Base-by-base conservation (phyloP, 2,797 vertebrate genomes). In the Sarcophilus harrisii region DNA sequence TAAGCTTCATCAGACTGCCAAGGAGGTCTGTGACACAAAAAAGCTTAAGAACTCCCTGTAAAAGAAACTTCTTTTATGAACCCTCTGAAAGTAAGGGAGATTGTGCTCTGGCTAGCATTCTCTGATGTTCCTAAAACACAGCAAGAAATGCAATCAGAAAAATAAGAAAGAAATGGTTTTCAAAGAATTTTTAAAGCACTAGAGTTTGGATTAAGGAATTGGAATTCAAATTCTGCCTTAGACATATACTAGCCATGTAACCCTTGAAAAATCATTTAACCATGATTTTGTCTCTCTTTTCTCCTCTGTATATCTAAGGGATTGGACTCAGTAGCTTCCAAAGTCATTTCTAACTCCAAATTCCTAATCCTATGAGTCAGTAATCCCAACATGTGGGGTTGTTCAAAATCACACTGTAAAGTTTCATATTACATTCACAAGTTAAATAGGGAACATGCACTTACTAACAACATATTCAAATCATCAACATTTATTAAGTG, bases 101-200 rank as follows among this genome's bases (percentile, higher is more conserved):
- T 93, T 92, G 96, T 58, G 59, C 73, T 49, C 18, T 96, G 94
- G 93, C 59, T 55, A 0, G 29, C 45, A 91, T 3, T 57, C 96
- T 92, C 92, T 8, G 0, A 32, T 94, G 87, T 94, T 96, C 93
- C 24, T 87, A 90, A 49, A 93, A 57, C 14, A 92, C 49, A 57
- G 10, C 94, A 90, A 29, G 90, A 93, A 66, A 62, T 94, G 18
- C 21, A 49, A 87, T 92, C 73, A 58, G 92, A n/a, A 58, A 95
- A 45, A 54, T 62, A 90, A 81, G 12, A 58, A 95, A 62, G 1
- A 5, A 1, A 58, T 95, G 45, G n/a, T 11, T 87, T 52, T 54
- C 91, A 29, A n/a, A 58, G 73, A 87, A 27, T 87, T 87, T 73
- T 87, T 87, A 49, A 21, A 49, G 24, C 38, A 87, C 10, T 27